These are phyloP conservation scores for Arremon aurantiirostris DNA, from an alignment of 2,797 vertebrate genomes.

Conservation along the genomic window DNA sequence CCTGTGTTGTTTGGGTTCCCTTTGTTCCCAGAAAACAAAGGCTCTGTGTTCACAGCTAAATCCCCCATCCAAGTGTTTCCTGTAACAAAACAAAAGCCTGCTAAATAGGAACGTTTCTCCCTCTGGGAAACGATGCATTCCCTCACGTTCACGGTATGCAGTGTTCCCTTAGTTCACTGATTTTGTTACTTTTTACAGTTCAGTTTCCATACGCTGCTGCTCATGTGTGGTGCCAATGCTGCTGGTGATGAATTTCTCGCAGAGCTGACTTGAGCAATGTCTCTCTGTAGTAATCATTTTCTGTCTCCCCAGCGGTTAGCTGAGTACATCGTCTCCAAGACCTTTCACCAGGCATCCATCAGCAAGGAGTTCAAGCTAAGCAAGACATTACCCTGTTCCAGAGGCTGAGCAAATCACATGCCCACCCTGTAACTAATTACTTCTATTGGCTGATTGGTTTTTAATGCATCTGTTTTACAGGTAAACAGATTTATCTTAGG, in stretches of 20 bases:
- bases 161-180: slow-evolving; percentile 43
- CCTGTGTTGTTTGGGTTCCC: background rate
- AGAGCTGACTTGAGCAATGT: slow-evolving; percentile 60
- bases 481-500: slow-evolving; percentile 62
- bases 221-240: slow-evolving; percentile 49
- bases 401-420: slow-evolving; percentile 16
- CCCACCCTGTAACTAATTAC: slow-evolving; percentile 44
- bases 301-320: slow-evolving; percentile 53
- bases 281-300: slow-evolving; percentile 55
- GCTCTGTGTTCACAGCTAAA: slow-evolving; percentile 11
- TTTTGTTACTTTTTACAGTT: slow-evolving; percentile 58
- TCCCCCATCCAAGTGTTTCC: background rate
- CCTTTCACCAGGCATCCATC: slow-evolving; percentile 45
- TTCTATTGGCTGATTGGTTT: slow-evolving; percentile 58
- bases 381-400: slow-evolving; percentile 23
- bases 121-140: slow-evolving; percentile 24
- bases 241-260: slow-evolving; percentile 58
- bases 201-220: slow-evolving; percentile 52
- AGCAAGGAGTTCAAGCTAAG: slow-evolving; percentile 7
- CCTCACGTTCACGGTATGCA: background rate
- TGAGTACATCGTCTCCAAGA: slow-evolving; percentile 23
- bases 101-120: slow-evolving; percentile 25
- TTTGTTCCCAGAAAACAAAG: slow-evolving; percentile 31
- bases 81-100: background rate
- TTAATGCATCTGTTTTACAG: slow-evolving; percentile 54